Percentiles rank a stretch among this genome's conserved stretches.
These are phyloP conservation scores for Meriones psammophilus DNA, from an alignment of 2,797 vertebrate genomes.

Conservation along the genomic window DNA sequence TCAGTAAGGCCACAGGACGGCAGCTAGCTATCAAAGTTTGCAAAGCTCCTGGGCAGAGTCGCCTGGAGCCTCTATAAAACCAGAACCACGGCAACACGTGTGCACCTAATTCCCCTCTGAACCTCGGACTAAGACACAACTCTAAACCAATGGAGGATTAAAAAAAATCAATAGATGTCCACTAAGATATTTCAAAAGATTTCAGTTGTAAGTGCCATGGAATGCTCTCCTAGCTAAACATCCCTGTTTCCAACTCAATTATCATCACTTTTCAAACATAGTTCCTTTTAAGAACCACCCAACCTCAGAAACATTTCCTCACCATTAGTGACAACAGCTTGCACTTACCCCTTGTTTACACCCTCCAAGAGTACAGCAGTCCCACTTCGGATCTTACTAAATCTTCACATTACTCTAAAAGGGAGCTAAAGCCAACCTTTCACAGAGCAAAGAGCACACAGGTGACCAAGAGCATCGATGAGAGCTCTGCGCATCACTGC, in stretches of 20 bases:
- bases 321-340: slow-evolving; percentile 6
- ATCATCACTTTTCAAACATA: slow-evolving; percentile 31
- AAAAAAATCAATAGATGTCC: background rate
- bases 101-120: background rate
- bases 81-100: background rate
- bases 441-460: background rate
- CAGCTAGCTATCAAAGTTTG: background rate
- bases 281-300: background rate
- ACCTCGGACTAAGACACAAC: background rate
- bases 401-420: background rate
- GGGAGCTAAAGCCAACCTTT: background rate
- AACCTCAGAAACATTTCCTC: slow-evolving; percentile 52
- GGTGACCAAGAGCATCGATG: background rate
- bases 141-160: slow-evolving; percentile 13
- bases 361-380: background rate
- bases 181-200: slow-evolving; percentile 55
- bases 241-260: slow-evolving; percentile 17
- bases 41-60: slow-evolving; percentile 7
- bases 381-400: slow-evolving; percentile 5
- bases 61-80: background rate
- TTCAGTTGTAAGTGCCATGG: background rate
- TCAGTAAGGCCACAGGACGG: background rate
- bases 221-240: slow-evolving; percentile 44
- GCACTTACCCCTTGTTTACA: background rate
- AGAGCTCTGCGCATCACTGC: background rate